Evolutionary conservation across 1,140 invertebrate genomes (phyloP), one percentile per base, ranked within the genome.

Genomic region (Trypoxylus dichotomus): DNA sequence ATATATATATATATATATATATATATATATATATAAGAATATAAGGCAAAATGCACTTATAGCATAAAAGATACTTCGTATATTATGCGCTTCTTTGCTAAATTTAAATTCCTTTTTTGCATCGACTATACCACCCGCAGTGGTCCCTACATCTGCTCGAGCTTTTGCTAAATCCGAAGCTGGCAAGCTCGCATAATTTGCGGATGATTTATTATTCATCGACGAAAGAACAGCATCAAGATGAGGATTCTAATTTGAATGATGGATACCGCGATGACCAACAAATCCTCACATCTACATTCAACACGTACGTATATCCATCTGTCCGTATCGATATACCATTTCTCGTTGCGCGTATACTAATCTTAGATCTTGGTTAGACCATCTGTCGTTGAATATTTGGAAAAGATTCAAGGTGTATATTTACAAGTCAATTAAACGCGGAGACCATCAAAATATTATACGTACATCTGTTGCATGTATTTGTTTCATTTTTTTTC

Each of bases 401-500:
- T 54, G 47, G 47, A 54, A n/a, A n/a, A 54, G 47, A 54, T 54
- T 54, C 47, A 54, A 54, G 47, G 47, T 54, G 47, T 54, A 54
- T 54, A 54, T 54, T 54, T 54, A 54, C 47, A 54, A 54, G 47
- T 54, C 47, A 54, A 54, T 54, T 54, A 54, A 54, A 54, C 47
- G 47, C 15, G 13, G 47, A 54, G 6, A 19, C 47, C 47, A 19
- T 54, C 47, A 54, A 54, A 54, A 54, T 54, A 54, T 54, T 54
- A 54, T 7, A 37, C 32, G 32, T 54, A 54, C 47, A 54, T 54
- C 15, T 54, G 47, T 54, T 54, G 47, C 19, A n/a, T 54, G 15
- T 54, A 54, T 54, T 54, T 54, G 15, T 19, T 54, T 54, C 19
- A 5, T 54, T 54, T 54, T 37, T 37, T 37, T 37, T 37, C 5